Base-by-base conservation (phyloP, 2,113 vertebrate species). In the Passer domesticus region DNA sequence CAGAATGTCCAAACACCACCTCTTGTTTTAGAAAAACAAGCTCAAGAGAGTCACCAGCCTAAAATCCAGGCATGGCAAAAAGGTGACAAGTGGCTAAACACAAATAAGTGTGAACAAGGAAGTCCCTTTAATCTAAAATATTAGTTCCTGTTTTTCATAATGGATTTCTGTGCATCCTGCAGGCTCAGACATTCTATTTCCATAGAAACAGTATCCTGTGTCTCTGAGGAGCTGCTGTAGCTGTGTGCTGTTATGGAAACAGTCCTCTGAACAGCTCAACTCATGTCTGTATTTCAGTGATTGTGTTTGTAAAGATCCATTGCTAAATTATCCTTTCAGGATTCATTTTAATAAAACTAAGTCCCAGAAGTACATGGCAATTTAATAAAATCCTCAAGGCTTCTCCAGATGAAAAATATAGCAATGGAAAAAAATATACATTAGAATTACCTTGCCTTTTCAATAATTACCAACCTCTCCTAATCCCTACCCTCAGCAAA, bases 181-280 rank as follows among this genome's bases (percentile, higher is more conserved):
- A 91, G 89, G 83, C 86, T 89, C 43, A 78, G 73, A 35, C 77
- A 18, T 83, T 83, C 64, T 27, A 72, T 97, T 89, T 7, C 97
- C 95, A 97, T 97, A 86, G 97, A 95, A 96, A 94, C 95, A 77
- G 83, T 7, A 27, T 46, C 91, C 82, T 76, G 68, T 96, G 91
- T 79, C 89, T 64, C 43, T 33, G 69, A 75, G 90, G 90, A 77
- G 8, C 80, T 55, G n/a, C 90, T 59, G 93, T 63, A 77, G 87
- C 79, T 80, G 64, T 33, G 66, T 83, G 94, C 96, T 95, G 90
- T 91, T 93, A 97, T 81, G 93, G 96, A 93, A 94, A 96, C 94
- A 85, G n/a, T 25, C 74, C 41, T 85, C 91, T 58, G 31, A 86
- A 75, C 79, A 89, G 92, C 89, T 90, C 64, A 52, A 75, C 91